phyloP scores from a whole-genome alignment of 2,797 vertebrate species.

The Limnodromus scolopaceus region DNA sequence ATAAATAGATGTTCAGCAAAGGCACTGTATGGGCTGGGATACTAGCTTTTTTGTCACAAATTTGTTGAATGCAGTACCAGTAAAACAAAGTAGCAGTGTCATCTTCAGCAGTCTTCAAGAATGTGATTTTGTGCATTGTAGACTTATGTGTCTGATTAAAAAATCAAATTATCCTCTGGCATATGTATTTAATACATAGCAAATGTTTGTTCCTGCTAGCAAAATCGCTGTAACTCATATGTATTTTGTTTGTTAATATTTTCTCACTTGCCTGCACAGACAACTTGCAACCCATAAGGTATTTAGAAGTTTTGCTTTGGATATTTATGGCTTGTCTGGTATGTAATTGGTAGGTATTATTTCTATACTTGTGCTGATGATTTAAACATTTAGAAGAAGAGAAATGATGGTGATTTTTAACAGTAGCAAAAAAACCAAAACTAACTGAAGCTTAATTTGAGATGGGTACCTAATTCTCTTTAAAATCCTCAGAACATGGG shows the following conservation, averaged over 20 bases:
- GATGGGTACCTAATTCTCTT: neutral
- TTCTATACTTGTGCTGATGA: neutral
- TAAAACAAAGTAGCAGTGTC: neutral
- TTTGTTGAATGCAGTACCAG: neutral
- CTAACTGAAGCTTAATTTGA: neutral
- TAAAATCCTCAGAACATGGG: neutral
- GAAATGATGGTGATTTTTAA: neutral
- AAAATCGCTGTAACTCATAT: neutral
- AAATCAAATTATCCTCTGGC: neutral
- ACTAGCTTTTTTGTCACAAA: neutral
- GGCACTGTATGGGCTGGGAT: neutral
- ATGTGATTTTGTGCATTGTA: neutral
- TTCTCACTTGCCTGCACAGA: neutral
- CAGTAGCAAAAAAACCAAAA: neutral
- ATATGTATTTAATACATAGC: neutral
- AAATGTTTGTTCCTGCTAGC: neutral
- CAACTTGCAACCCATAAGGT: neutral
- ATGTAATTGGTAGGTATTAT: neutral
- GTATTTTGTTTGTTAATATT: neutral
- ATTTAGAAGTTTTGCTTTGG: neutral
- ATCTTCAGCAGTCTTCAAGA: neutral
- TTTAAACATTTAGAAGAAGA: neutral
- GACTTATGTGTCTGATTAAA: neutral
- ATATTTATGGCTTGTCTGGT: neutral
- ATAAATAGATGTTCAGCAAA: neutral